phyloP scores from a whole-genome alignment of 1,140 invertebrate species.

The Cherax quadricarinatus region DNA sequence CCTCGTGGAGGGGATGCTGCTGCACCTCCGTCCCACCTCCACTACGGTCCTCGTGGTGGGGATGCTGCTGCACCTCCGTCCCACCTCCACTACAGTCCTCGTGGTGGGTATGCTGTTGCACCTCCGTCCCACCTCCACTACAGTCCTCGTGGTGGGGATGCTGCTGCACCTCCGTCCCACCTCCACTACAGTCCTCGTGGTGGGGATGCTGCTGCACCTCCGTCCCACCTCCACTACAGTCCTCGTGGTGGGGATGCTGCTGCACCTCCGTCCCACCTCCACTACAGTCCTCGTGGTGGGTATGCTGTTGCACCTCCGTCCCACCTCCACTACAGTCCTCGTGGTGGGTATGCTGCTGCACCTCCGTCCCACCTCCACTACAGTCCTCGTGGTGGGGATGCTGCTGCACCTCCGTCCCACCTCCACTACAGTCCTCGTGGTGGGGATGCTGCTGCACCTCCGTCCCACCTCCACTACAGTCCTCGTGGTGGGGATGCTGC shows the following conservation, averaged over 20 bases:
- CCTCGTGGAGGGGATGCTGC: conserved; percentile 8
- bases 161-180: background rate
- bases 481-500: conserved; percentile 6
- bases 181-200: background rate
- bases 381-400: conserved; percentile 15
- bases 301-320: background rate
- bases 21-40: background rate
- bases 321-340: background rate
- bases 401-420: background rate
- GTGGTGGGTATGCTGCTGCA: background rate
- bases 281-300: conserved; percentile 16
- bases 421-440: background rate
- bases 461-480: background rate
- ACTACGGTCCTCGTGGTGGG: conserved; percentile 16
- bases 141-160: conserved; percentile 15
- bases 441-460: background rate
- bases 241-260: conserved; percentile 6
- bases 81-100: background rate
- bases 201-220: background rate
- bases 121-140: background rate
- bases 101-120: background rate
- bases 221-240: background rate
- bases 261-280: background rate
- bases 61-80: background rate
- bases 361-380: background rate